Evolutionary conservation across 2,113 vertebrate genomes (phyloP).

Genomic region (Electrona antarctica): DNA sequence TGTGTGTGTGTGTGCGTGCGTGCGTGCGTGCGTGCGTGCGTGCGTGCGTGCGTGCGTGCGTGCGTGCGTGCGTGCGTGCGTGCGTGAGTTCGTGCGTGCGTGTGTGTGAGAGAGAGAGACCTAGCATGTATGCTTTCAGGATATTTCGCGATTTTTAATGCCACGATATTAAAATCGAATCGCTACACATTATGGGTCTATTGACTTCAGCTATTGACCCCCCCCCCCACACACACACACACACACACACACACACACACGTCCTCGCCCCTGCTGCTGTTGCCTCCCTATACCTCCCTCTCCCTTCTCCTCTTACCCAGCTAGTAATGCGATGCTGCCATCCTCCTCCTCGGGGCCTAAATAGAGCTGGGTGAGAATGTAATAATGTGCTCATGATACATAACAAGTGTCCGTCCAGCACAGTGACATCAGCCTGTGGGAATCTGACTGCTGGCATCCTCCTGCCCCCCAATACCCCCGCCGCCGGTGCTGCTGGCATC

Average conservation of each 20-base stretch:
- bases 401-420: slow-evolving; percentile 79
- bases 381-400: slow-evolving; percentile 83
- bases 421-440: slow-evolving; percentile 77
- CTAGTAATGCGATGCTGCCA: slow-evolving; percentile 68
- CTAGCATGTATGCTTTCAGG: too few species aligned
- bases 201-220: not conserved
- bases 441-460: slow-evolving; percentile 74
- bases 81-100: not conserved
- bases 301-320: slow-evolving; percentile 58
- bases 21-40: slow-evolving; percentile 16
- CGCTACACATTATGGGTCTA: too few species aligned
- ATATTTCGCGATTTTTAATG: too few species aligned
- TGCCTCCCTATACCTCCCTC: slow-evolving; percentile 5
- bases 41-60: slow-evolving; percentile 21
- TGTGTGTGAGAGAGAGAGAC: too few species aligned
- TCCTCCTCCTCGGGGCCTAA: slow-evolving; percentile 74
- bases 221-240: too few species aligned
- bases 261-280: slow-evolving; percentile 6
- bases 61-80: not conserved
- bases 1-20: slow-evolving; percentile 23
- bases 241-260: not conserved
- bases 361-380: slow-evolving; percentile 81
- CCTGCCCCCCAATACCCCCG: slow-evolving; percentile 8
- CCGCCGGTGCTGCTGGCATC: too few species aligned
- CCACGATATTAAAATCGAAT: too few species aligned